Conservation (phyloP, 2,888 invertebrate genomes). For the Drosophila nr. medialis region DNA sequence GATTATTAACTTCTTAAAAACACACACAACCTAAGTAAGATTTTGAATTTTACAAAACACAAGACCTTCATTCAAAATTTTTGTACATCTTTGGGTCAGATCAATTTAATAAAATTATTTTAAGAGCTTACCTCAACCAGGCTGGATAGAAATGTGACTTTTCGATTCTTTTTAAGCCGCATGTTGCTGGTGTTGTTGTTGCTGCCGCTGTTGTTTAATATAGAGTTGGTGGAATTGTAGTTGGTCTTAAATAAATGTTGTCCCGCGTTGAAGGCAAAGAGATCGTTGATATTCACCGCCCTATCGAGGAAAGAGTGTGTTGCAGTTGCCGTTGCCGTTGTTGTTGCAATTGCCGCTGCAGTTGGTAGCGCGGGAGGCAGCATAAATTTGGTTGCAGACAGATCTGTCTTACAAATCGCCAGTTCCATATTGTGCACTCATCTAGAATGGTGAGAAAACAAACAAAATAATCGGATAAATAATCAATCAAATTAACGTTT, state of each 20-base stretch:
- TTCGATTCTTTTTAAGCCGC: slow-evolving; percentile 85
- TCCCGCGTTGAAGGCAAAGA: slow-evolving; percentile 77
- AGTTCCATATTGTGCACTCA: slow-evolving; percentile 83
- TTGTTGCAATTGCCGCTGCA: slow-evolving; percentile 61
- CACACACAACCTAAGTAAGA: too few species aligned
- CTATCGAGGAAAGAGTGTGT: slow-evolving; percentile 74
- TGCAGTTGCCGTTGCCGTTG: slow-evolving; percentile 67
- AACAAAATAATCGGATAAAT: slow-evolving; percentile 20
- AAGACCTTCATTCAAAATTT: not conserved
- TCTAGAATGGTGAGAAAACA: slow-evolving; percentile 57
- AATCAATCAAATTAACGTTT: not conserved
- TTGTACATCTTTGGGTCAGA: not conserved
- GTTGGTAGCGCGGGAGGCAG: slow-evolving; percentile 75
- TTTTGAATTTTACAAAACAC: not conserved
- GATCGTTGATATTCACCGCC: slow-evolving; percentile 73
- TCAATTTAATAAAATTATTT: not conserved
- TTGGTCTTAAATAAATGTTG: slow-evolving; percentile 68
- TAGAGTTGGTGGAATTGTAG: slow-evolving; percentile 37
- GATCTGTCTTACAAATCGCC: slow-evolving; percentile 83
- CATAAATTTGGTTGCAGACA: slow-evolving; percentile 83
- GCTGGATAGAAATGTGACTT: slow-evolving; percentile 84
- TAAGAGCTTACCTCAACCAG: slow-evolving; percentile 82
- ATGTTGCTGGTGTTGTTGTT: slow-evolving; percentile 68
- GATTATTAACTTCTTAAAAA: not conserved
- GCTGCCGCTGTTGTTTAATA: slow-evolving; percentile 40